phyloP scores from a whole-genome alignment of 2,797 vertebrate species.

The Orientallactaga sibirica region DNA sequence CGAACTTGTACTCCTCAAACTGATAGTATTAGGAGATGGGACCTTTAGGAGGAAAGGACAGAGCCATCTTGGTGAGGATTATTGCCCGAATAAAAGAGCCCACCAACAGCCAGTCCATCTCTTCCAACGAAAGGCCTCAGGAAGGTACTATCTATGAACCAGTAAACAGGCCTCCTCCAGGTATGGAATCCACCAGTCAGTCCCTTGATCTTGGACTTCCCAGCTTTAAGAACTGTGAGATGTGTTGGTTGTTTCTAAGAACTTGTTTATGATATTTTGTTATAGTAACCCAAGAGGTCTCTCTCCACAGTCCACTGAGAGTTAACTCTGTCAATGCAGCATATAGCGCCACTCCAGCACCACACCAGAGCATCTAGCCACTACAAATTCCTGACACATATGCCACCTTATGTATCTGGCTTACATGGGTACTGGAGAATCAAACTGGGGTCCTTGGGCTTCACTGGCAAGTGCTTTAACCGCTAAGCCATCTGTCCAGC shows the following conservation, averaged over 20 bases:
- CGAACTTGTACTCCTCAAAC: neutral
- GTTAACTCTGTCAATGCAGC: neutral
- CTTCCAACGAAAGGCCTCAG: rapidly evolving
- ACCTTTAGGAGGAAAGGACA: neutral
- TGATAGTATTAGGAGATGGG: neutral
- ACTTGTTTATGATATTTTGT: neutral
- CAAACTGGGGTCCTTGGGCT: too few relatives aligned
- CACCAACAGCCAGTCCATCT: too few relatives aligned
- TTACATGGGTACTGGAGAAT: too few relatives aligned
- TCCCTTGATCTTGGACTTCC: neutral
- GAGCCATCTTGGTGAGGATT: too few relatives aligned
- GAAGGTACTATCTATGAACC: neutral
- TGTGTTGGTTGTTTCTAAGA: neutral
- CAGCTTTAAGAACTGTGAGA: neutral
- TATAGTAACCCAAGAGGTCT: neutral
- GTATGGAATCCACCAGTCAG: too few relatives aligned
- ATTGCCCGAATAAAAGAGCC: neutral
- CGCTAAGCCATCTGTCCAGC: too few relatives aligned
- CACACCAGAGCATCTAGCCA: too few relatives aligned
- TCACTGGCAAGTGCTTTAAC: too few relatives aligned
- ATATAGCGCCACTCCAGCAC: rapidly evolving
- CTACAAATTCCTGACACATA: too few relatives aligned
- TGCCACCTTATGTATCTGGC: too few relatives aligned
- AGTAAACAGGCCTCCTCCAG: neutral
- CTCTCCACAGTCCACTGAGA: rapidly evolving